A percentile compares a stretch with the other conserved stretches of the same genome.
These are phyloP conservation scores for Oligia latruncula DNA, from an alignment of 2,888 invertebrate genomes.

Conservation along the genomic window DNA sequence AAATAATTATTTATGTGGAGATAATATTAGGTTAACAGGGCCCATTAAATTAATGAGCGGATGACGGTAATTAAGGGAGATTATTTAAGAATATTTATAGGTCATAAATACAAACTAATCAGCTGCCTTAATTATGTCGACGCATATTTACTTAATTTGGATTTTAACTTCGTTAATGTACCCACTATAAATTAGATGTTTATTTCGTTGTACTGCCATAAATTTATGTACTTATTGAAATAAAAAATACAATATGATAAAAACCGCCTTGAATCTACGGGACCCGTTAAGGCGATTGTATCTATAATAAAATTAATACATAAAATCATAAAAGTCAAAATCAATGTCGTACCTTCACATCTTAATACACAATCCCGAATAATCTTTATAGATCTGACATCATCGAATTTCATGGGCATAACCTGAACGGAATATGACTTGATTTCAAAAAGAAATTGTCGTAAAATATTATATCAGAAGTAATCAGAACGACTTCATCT, in stretches of 20 bases:
- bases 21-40: constrained; percentile 42
- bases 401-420: constrained; percentile 54
- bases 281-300: constrained; percentile 26
- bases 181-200: neutral
- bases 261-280: constrained; percentile 5
- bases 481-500: constrained; percentile 4
- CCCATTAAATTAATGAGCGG: constrained; percentile 51
- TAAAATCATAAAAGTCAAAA: constrained; percentile 49
- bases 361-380: constrained; percentile 33
- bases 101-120: constrained; percentile 33
- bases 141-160: constrained; percentile 23
- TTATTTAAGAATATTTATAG: constrained; percentile 36
- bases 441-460: constrained; percentile 35
- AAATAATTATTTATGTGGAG: constrained; percentile 54
- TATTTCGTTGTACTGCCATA: constrained; percentile 5
- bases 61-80: constrained; percentile 30
- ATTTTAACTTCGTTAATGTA: constrained; percentile 1
- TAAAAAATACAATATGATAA: constrained; percentile 10
- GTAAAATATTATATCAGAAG: constrained; percentile 37
- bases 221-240: neutral
- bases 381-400: constrained; percentile 58
- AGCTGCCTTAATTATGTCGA: constrained; percentile 5
- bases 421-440: constrained; percentile 28
- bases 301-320: constrained; percentile 51
- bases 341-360: constrained; percentile 44